phyloP scores from a whole-genome alignment of 30 jellyfish, hydroid and myxozoan species.

The Hydractinia echinata region DNA sequence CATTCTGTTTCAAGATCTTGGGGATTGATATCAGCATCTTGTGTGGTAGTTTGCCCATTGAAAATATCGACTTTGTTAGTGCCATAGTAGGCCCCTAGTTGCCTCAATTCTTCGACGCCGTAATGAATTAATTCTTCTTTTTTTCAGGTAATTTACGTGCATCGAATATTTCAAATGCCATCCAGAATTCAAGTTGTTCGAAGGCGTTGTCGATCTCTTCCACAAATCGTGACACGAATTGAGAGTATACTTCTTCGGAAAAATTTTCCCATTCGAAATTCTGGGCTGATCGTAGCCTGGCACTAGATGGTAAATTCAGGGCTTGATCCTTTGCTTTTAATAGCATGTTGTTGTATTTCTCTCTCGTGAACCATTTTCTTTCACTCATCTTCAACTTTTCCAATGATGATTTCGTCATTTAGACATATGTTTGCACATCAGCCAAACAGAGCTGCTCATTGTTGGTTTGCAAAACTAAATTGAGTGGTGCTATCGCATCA shows the following conservation, averaged over 20 bases:
- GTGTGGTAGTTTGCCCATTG: background rate
- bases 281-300: background rate
- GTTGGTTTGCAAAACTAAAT: background rate
- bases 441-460: background rate
- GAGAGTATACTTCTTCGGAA: background rate
- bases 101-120: constrained; percentile 5
- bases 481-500: background rate
- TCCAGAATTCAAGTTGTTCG: constrained; percentile 28
- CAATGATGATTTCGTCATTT: background rate
- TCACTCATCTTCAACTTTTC: background rate
- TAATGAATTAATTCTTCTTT: background rate
- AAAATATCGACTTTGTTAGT: constrained; percentile 1
- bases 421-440: background rate
- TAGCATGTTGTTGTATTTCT: background rate
- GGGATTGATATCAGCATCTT: background rate
- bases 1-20: constrained; percentile 20
- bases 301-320: background rate
- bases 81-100: constrained; percentile 11
- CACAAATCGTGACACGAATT: background rate
- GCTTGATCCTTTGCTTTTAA: background rate
- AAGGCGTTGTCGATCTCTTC: background rate
- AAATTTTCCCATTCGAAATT: background rate
- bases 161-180: constrained; percentile 1
- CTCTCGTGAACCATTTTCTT: background rate
- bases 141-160: constrained; percentile 22